Evolutionary conservation across 2,888 invertebrate species (phyloP), one percentile per base, ranked within the genome.

Genomic region (Tipula helvola): DNA sequence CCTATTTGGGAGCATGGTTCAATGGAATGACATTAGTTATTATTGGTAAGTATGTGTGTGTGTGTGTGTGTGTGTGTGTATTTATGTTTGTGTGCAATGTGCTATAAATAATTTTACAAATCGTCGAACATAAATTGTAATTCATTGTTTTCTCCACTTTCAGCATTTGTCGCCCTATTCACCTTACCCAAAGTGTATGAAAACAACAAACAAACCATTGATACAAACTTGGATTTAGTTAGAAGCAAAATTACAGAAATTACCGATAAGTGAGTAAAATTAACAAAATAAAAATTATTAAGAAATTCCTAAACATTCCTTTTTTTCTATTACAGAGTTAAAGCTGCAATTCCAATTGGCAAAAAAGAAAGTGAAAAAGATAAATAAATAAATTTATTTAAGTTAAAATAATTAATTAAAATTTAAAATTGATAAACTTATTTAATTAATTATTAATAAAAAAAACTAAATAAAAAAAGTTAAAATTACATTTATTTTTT

Each of bases 1-100:
- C 99, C 88, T 99, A 99, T 92, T 94, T 99, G 90, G 99, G 99
- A 90, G 96, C 98, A 90, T 99, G 98, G 97, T 99, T 99, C 94
- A 99, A 99, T 92, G 99, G 99, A 92, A 97, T 99, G 96, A 98
- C 99, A 89, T 95, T 99, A 90, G 95, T 99, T 91, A 98, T 99
- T 91, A 95, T 99, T 91, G 96, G 98, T 98, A 91, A 92, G 94
- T 90, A 3, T 39, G 39, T 39, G 39, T 39, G 39, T 39, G 3
- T 39, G 39, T 39, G 39, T 39, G 39, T 39, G 39, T 39, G 39
- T 39, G 39, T 39, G 39, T 86, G 8, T 86, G 52, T 52, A 42
- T n/a, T n/a, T n/a, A n/a, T n/a, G 1, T 12, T n/a, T 57, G 86
- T 85, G 85, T 83, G 83, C 39, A 3, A 39, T 36, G 36, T 83